Base-by-base conservation (phyloP, 2,888 invertebrate genomes). In the Gonocerus acuteangulatus region DNA sequence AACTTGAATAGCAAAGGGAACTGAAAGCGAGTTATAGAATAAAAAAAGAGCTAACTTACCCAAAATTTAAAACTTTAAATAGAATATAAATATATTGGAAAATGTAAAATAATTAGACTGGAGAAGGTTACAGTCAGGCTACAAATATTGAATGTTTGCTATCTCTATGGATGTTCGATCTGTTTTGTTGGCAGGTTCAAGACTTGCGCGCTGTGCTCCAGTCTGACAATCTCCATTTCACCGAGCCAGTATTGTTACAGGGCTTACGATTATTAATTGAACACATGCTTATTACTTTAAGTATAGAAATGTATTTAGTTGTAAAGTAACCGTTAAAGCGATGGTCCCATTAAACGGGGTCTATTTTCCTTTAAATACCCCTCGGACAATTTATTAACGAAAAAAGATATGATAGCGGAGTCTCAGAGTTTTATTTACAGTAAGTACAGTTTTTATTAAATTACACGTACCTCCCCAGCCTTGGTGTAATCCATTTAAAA, bases 391-490 rank as follows among this genome's bases (percentile, higher is more conserved):
- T 27, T 9, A 27, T 27, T 27, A 27, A 27, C 27, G 27, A 27
- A 3, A 22, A 52, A 23, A 52, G 52, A 19, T 52, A 52, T 52
- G 52, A 52, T 52, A 52, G 52, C 52, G 42, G 52, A 52, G 39
- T 42, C 52, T 52, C 52, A 52, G 52, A 34, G 34, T 2, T 52
- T 52, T 52, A 52, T 52, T 21, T 52, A 52, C 52, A 52, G 52
- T 52, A 36, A 52, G 52, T 52, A 39, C 39, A 27, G 4, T 9
- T 27, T n/a, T 27, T 27, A 4, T 27, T 27, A 27, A 27, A 9
- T 27, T 6, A 27, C 9, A 27, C 27, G 27, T 27, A 27, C n/a
- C n/a, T n/a, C n/a, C n/a, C n/a, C n/a, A n/a, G n/a, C n/a, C n/a
- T n/a, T n/a, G n/a, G n/a, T n/a, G n/a, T n/a, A n/a, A n/a, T n/a